Percentiles rank a stretch among this genome's conserved stretches.
These are phyloP conservation scores for Sebastolobus alascanus DNA, from an alignment of 2,797 vertebrate species.

Conservation along the genomic window DNA sequence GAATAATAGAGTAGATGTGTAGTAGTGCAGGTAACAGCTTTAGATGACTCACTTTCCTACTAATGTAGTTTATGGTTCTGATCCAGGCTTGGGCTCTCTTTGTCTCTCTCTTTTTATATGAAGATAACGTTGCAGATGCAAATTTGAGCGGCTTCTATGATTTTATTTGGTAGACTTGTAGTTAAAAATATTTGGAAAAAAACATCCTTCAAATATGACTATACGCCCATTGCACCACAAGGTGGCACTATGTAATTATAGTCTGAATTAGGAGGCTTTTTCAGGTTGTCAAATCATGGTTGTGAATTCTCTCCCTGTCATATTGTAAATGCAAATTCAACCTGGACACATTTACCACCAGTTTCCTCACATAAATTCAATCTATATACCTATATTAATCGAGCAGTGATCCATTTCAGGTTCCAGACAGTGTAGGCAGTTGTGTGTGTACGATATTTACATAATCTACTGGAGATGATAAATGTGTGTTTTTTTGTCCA, in stretches of 20 bases:
- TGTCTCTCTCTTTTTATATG: not conserved
- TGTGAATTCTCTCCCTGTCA: not conserved
- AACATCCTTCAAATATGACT: not conserved
- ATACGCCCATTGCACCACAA: slow-evolving; percentile 58
- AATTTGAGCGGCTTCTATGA: not conserved
- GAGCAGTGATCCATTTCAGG: not conserved
- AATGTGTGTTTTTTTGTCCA: not conserved
- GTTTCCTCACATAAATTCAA: not conserved
- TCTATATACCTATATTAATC: not conserved
- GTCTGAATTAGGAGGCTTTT: not conserved
- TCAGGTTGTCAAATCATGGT: not conserved
- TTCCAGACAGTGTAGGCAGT: not conserved
- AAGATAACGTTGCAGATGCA: not conserved
- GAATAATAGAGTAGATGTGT: not conserved
- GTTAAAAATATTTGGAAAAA: not conserved
- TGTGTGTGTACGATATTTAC: not conserved
- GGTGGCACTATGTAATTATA: slow-evolving; percentile 62
- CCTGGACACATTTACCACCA: not conserved
- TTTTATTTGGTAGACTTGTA: not conserved
- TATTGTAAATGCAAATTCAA: not conserved
- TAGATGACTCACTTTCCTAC: not conserved
- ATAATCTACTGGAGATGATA: not conserved
- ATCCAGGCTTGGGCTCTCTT: not conserved
- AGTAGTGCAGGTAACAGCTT: not conserved
- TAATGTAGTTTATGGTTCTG: not conserved